Evolutionary conservation across 2,797 vertebrate genomes (phyloP).

Genomic region (Lycodopsis pacificus): DNA sequence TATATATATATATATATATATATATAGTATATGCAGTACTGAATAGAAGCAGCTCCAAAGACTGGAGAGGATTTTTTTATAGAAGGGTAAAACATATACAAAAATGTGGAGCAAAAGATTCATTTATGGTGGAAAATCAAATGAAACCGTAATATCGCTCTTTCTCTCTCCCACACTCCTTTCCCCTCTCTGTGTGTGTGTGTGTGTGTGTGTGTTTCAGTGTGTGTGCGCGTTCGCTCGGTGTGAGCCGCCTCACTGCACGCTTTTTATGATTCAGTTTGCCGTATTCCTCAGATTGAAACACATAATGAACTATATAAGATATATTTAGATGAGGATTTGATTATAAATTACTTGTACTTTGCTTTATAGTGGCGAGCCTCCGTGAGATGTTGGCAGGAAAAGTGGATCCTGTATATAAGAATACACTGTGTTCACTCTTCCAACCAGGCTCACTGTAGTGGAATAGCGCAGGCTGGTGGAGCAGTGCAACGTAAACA

Average conservation of each 20-base stretch:
- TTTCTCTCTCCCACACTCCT: slow-evolving; percentile 27
- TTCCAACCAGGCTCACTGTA: slow-evolving; percentile 39
- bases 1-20: too few relatives aligned
- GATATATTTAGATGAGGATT: slow-evolving; percentile 60
- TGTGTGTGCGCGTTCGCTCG: background rate
- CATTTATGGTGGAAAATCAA: slow-evolving; percentile 68
- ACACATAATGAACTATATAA: slow-evolving; percentile 57
- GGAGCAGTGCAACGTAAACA: slow-evolving; percentile 63
- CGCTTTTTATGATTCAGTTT: slow-evolving; percentile 53
- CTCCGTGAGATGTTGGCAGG: slow-evolving; percentile 33
- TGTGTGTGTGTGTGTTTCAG: slow-evolving; percentile 9
- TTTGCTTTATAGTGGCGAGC: slow-evolving; percentile 22
- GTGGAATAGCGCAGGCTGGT: slow-evolving; percentile 51
- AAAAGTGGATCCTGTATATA: slow-evolving; percentile 25
- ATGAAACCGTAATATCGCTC: slow-evolving; percentile 62
- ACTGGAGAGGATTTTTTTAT: slow-evolving; percentile 44
- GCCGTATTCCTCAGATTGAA: slow-evolving; percentile 50
- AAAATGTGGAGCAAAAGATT: slow-evolving; percentile 68
- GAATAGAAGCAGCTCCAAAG: slow-evolving; percentile 45
- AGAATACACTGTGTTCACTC: slow-evolving; percentile 42
- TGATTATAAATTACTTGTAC: slow-evolving; percentile 48
- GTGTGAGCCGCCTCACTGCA: slow-evolving; percentile 41
- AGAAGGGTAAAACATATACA: slow-evolving; percentile 34
- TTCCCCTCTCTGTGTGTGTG: background rate
- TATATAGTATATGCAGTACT: background rate